Evolutionary conservation across 2,888 invertebrate genomes (phyloP), one percentile per base, ranked within the genome.

Genomic region (Caenorhabditis angaria): DNA sequence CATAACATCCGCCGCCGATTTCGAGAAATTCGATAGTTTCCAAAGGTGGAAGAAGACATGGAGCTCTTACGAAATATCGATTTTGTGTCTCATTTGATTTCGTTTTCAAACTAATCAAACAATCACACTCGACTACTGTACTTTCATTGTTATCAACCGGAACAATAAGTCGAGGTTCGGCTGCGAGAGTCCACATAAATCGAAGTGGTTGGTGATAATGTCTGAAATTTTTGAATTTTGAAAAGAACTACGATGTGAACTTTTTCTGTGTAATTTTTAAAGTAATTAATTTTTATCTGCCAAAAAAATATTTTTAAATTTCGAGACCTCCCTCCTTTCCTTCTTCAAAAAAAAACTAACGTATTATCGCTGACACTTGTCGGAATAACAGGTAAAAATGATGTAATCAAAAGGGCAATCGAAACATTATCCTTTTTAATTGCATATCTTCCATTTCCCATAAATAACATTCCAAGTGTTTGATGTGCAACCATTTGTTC

Each of bases 171-270:
- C 97, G 90, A 0, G 94, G 93, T 87, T 97, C 95, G 0, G 93
- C 93, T 0, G 97, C 97, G 77, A 99, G 88, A 0, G 96, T 95
- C 88, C 97, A 99, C 25, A 99, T 90, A 89, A 99, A 97, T 1
- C 97, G 91, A 86, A 99, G 92, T 0, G 97, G 97, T 91, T 99
- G 97, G 65, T 99, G 90, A 88, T 99, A 97, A 88, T 96, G 96
- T 80, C 95, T 94, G 87, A 14, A 78, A 67, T 14, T 2, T 35
- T 20, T 3, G 32, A 61, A 14, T 53, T 18, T 2, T n/a, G 12
- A 22, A 51, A 6, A 4, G 25, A 25, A 56, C 35, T 14, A 25
- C 6, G 54, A 29, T 32, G 22, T 32, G 61, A 12, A 3, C 0
- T n/a, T 55, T 4, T 35, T 5, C n/a, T 29, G 20, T 53, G 57